Evolutionary conservation across 1,140 invertebrate genomes (phyloP), one percentile per base, ranked within the genome.

Genomic region (Drosophila parvula): DNA sequence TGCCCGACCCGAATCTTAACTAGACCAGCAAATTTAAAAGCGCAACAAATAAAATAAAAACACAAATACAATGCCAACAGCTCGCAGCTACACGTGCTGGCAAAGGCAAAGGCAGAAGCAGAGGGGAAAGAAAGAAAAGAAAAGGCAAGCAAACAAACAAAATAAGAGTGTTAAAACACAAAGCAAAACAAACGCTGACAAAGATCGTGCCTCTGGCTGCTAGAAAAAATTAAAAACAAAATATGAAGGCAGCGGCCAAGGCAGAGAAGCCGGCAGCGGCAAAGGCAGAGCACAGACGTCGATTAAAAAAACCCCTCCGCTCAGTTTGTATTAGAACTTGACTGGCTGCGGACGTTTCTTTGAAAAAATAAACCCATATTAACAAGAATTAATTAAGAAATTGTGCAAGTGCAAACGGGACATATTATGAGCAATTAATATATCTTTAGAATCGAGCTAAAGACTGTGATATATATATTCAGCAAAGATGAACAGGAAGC

Each of bases 401-500:
- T 1, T 41, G 44, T 59, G 32, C 2, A 38, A 5, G 51, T 55
- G 51, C 51, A 55, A 28, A 28, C 27, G 14, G 3, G 45, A 14
- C 50, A 47, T 74, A 67, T 38, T 76, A 67, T 74, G 53, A 53
- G 22, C 14, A 14, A 8, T 10, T 34, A 44, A 30, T 44, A 38
- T 4, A 30, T 5, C 28, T 9, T 41, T 28, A 16, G 22, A 10
- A 57, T 5, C 10, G 8, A 38, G 51, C 22, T 12, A 34, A 27
- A 55, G 9, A 45, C 53, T 80, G 38, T 77, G 28, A 74, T 74
- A 50, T 18, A 50, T 18, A 63, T 41, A 50, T 18, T 12, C 18
- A 71, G 34, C 8, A 4, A 83, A 74, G 71, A 68, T 86, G 10
- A 83, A 77, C 48, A 65, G 75, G 27, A 79, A 77, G 36, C 36